phyloP scores from a whole-genome alignment of 2,888 invertebrate genomes.

The Metopia argyrocephala region DNA sequence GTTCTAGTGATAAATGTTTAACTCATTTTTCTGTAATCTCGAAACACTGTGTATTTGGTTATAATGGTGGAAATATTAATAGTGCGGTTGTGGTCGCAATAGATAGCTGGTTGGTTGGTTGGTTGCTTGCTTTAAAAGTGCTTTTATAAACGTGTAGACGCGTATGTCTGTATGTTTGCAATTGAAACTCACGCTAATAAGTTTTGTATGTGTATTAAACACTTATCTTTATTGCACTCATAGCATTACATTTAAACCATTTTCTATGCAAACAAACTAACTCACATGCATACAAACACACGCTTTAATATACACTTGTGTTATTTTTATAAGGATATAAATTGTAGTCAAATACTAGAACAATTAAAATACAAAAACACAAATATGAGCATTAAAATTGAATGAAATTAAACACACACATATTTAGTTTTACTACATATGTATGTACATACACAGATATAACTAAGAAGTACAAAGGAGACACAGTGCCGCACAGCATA shows the following conservation, averaged over 20 bases:
- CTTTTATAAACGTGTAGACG: background rate
- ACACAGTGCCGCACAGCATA: too few species aligned
- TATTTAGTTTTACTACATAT: background rate
- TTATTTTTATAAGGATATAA: background rate
- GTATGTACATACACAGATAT: background rate
- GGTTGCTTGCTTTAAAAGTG: background rate
- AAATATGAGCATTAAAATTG: conserved; percentile 54
- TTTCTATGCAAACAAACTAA: background rate
- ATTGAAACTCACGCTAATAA: conserved; percentile 27
- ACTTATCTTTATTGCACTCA: conserved; percentile 53
- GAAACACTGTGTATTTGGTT: background rate
- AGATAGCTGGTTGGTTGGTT: too few species aligned
- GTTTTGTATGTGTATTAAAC: conserved; percentile 43
- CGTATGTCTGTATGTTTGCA: background rate
- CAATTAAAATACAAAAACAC: conserved; percentile 50
- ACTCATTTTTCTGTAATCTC: background rate
- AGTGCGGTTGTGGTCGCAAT: background rate
- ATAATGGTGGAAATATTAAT: background rate
- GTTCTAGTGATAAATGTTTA: background rate
- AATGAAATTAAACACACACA: conserved; percentile 35
- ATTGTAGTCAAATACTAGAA: conserved; percentile 40
- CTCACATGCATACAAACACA: background rate
- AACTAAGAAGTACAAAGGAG: too few species aligned
- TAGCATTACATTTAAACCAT: conserved; percentile 40
- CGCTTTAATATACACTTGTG: background rate